phyloP scores from a whole-genome alignment of 1,140 invertebrate genomes.

The Eulimnadia texana region DNA sequence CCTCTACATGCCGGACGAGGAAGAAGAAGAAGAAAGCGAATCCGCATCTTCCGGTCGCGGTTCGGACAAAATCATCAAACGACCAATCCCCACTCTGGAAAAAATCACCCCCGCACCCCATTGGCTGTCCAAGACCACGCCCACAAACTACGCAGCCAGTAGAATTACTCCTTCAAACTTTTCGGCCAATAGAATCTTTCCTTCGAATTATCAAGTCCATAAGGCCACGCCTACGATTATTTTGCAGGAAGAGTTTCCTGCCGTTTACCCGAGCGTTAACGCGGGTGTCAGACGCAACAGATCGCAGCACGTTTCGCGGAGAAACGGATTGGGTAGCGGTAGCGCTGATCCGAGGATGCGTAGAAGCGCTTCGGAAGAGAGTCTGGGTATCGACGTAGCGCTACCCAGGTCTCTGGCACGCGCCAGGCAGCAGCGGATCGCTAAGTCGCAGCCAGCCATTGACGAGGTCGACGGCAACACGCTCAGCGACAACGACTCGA shows the following conservation, averaged over 20 bases:
- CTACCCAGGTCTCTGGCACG: constrained; percentile 5
- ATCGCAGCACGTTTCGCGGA: no score
- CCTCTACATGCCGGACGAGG: constrained; percentile 53
- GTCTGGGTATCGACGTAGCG: constrained; percentile 22
- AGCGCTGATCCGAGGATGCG: constrained; percentile 18
- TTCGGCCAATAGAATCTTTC: constrained; percentile 20
- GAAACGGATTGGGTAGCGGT: constrained; percentile 17
- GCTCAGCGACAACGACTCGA: constrained; percentile 36
- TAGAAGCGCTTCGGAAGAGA: constrained; percentile 32
- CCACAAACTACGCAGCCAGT: constrained; percentile 23
- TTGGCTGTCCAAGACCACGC: constrained; percentile 24
- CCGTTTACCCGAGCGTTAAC: constrained; percentile 35
- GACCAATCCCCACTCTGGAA: constrained; percentile 11
- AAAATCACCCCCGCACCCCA: constrained; percentile 18
- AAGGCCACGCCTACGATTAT: constrained; percentile 7
- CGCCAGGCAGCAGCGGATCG: constrained; percentile 19
- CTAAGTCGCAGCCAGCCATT: constrained; percentile 29
- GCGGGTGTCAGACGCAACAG: no score
- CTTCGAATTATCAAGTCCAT: constrained; percentile 19
- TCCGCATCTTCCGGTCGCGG: constrained; percentile 41
- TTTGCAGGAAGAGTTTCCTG: constrained; percentile 5
- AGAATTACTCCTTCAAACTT: constrained; percentile 35
- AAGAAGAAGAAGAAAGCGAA: constrained; percentile 40
- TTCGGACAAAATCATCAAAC: constrained; percentile 8
- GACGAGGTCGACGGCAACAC: constrained; percentile 30